These are phyloP conservation scores for Apodemus speciosus DNA, from an alignment of 2,113 vertebrate genomes.

Conservation along the genomic window DNA sequence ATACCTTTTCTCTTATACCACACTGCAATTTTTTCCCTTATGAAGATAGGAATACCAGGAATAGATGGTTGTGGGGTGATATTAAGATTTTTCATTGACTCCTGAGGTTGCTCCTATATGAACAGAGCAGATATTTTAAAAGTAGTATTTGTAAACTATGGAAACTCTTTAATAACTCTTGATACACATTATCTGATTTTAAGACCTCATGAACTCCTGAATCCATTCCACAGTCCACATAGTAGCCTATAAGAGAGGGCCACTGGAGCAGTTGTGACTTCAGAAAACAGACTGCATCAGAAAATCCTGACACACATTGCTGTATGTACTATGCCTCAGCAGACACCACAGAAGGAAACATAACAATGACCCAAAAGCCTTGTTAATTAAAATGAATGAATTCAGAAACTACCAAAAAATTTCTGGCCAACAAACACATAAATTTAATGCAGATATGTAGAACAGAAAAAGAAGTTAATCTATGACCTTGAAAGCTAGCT, in stretches of 20 bases:
- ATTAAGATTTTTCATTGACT: constrained; percentile 56
- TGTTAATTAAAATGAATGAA: constrained; percentile 40
- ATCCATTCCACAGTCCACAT: constrained; percentile 23
- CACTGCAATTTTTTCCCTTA: not conserved
- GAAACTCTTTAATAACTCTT: constrained; percentile 39
- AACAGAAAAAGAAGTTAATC: constrained; percentile 22
- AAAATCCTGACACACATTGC: constrained; percentile 46
- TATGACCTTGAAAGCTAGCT: not conserved
- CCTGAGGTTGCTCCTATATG: constrained; percentile 3
- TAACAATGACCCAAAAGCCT: not conserved
- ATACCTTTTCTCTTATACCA: constrained; percentile 24
- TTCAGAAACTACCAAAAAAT: constrained; percentile 29
- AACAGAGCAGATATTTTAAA: constrained; percentile 31
- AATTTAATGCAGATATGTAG: constrained; percentile 41
- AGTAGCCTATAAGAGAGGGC: constrained; percentile 6
- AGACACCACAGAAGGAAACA: constrained; percentile 9
- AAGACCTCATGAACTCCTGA: not conserved
- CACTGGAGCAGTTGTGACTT: constrained; percentile 37
- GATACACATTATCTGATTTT: constrained; percentile 34
- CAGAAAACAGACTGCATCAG: constrained; percentile 11
- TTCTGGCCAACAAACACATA: constrained; percentile 37
- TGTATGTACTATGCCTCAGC: not conserved
- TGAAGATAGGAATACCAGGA: constrained; percentile 21
- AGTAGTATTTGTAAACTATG: constrained; percentile 40
- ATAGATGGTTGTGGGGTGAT: not conserved